Evolutionary conservation across 2,113 vertebrate species (phyloP).

Genomic region (Probosciger aterrimus): DNA sequence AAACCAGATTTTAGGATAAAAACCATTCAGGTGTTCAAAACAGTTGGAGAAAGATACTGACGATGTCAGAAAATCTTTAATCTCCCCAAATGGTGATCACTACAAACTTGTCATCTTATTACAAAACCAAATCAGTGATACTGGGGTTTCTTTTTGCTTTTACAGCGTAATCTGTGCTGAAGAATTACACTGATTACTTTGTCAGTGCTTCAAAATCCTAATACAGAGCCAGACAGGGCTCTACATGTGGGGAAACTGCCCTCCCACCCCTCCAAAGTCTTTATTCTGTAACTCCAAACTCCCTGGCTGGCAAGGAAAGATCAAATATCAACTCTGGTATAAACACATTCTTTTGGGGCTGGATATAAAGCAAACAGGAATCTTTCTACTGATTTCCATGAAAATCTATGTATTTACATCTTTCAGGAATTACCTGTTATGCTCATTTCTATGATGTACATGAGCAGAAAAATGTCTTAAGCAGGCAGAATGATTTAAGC

Average conservation of each 20-base stretch:
- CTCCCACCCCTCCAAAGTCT: not conserved
- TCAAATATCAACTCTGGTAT: not conserved
- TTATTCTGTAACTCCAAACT: not conserved
- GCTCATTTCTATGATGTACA: not conserved
- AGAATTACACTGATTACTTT: constrained; percentile 54
- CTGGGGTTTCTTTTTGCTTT: constrained; percentile 13
- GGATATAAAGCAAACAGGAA: not conserved
- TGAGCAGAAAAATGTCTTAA: not conserved
- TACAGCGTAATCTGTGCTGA: constrained; percentile 53
- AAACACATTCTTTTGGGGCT: accelerated
- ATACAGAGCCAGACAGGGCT: not conserved
- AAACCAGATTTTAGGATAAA: not conserved
- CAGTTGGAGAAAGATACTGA: constrained; percentile 44
- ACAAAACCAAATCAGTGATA: constrained; percentile 62
- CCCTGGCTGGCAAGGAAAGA: not conserved
- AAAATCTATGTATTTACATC: not conserved
- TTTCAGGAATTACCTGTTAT: not conserved
- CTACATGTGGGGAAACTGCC: not conserved
- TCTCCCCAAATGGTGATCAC: constrained; percentile 46
- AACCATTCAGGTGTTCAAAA: not conserved
- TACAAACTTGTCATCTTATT: constrained; percentile 60
- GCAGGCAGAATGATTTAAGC: not conserved
- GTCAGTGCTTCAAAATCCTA: constrained; percentile 9
- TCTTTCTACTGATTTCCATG: not conserved
- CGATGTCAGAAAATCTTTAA: constrained; percentile 56